Evolutionary conservation across 2,888 invertebrate genomes (phyloP).

Genomic region (Colostygia pectinataria): DNA sequence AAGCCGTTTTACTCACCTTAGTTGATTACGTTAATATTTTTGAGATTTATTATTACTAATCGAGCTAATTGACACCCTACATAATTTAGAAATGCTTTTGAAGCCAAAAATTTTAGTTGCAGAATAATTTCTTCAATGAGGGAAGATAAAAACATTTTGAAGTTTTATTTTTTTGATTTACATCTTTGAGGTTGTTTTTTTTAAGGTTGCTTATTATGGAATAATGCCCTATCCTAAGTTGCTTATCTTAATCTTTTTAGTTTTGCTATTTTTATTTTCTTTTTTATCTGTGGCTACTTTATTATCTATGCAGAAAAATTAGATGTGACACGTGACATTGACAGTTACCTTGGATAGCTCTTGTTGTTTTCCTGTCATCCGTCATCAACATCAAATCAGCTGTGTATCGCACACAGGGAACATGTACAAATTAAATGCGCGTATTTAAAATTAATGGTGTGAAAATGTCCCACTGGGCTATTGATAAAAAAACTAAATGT

Average conservation of each 20-base stretch:
- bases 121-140: slow-evolving; percentile 74
- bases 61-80: slow-evolving; percentile 78
- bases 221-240: too few species aligned
- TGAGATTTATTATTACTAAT: slow-evolving; percentile 70
- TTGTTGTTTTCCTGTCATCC: slow-evolving; percentile 71
- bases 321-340: slow-evolving; percentile 35
- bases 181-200: slow-evolving; percentile 14
- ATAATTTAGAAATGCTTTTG: slow-evolving; percentile 78
- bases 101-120: slow-evolving; percentile 74
- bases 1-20: slow-evolving; percentile 41
- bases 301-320: too few species aligned
- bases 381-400: slow-evolving; percentile 71
- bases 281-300: background rate
- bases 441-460: slow-evolving; percentile 77
- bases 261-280: too few species aligned
- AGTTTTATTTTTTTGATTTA: slow-evolving; percentile 59
- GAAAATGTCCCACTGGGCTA: slow-evolving; percentile 77
- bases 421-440: slow-evolving; percentile 79
- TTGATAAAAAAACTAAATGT: slow-evolving; percentile 76
- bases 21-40: slow-evolving; percentile 68
- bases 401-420: slow-evolving; percentile 79
- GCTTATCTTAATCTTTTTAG: too few species aligned
- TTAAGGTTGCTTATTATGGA: slow-evolving; percentile 1
- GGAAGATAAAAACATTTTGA: slow-evolving; percentile 81
- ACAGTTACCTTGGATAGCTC: slow-evolving; percentile 34